These are phyloP conservation scores for Limnephilus marmoratus DNA, from an alignment of 2,888 invertebrate species.

Conservation along the genomic window DNA sequence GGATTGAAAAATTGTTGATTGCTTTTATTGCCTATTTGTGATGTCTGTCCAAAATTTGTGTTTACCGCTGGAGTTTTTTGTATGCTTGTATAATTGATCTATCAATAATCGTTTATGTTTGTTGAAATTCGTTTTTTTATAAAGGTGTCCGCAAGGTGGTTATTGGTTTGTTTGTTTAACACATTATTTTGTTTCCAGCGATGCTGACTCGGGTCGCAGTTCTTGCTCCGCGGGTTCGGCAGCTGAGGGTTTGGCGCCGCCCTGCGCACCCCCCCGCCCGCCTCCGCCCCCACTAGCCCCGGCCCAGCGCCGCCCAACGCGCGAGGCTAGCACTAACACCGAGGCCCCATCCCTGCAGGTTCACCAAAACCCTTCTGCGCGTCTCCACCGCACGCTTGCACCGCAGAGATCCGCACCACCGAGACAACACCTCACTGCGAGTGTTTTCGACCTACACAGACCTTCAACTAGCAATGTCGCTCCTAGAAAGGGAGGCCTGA, in stretches of 20 bases:
- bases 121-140: too few relatives aligned
- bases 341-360: slow-evolving; percentile 68
- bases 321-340: slow-evolving; percentile 75
- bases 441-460: slow-evolving; percentile 60
- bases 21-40: too few relatives aligned
- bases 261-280: slow-evolving; percentile 46
- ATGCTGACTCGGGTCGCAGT: slow-evolving; percentile 76
- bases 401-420: slow-evolving; percentile 67
- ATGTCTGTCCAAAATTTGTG: too few relatives aligned
- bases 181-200: slow-evolving; percentile 68
- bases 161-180: neutral
- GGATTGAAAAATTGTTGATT: too few relatives aligned
- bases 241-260: slow-evolving; percentile 45
- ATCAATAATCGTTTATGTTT: too few relatives aligned
- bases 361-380: slow-evolving; percentile 52
- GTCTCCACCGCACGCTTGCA: slow-evolving; percentile 28
- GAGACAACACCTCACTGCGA: slow-evolving; percentile 69
- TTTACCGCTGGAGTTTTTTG: too few relatives aligned
- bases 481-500: slow-evolving; percentile 72
- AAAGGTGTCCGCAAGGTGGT: too few relatives aligned
- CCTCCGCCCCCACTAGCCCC: slow-evolving; percentile 45
- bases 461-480: slow-evolving; percentile 40
- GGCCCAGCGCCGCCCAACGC: slow-evolving; percentile 69
- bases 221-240: slow-evolving; percentile 75
- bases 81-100: too few relatives aligned